Evolutionary conservation across 2,113 vertebrate species (phyloP).

Genomic region (Vicugna pacos): DNA sequence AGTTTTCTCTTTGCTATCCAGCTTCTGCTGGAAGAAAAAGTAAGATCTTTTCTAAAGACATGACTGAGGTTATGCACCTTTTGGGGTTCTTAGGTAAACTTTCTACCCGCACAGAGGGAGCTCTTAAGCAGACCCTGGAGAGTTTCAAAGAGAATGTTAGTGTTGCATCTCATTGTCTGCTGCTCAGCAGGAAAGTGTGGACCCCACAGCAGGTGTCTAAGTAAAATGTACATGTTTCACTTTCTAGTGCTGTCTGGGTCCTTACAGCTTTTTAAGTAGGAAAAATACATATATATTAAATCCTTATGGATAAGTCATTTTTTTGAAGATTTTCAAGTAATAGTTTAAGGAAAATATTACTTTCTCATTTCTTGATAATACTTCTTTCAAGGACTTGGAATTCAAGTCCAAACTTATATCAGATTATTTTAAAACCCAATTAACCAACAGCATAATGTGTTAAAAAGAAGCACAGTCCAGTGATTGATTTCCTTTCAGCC

Average conservation of each 20-base stretch:
- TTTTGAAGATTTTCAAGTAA: conserved; percentile 21
- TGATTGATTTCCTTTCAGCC: conserved; percentile 20
- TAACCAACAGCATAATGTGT: conserved; percentile 44
- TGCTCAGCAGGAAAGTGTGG: neutral
- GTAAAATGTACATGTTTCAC: neutral
- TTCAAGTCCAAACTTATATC: conserved; percentile 57
- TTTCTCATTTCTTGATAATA: conserved; percentile 23
- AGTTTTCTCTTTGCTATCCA: neutral
- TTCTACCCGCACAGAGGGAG: conserved; percentile 28
- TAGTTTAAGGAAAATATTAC: conserved; percentile 39
- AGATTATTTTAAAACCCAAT: conserved; percentile 69
- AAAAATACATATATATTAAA: neutral
- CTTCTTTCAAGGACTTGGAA: conserved; percentile 50
- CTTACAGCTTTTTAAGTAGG: conserved; percentile 3
- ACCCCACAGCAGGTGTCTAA: neutral
- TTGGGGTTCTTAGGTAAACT: conserved; percentile 7
- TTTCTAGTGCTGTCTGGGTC: neutral
- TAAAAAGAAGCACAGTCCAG: conserved; percentile 25
- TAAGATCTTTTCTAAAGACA: neutral
- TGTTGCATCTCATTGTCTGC: conserved; percentile 11
- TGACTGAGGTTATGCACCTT: neutral
- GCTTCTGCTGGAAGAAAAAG: conserved; percentile 37
- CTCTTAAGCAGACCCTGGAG: conserved; percentile 15
- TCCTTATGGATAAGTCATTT: neutral
- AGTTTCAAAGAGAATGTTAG: neutral